Evolutionary conservation across 2,888 invertebrate species (phyloP), one percentile per base, ranked within the genome.

Genomic region (Acholoe squamosa): DNA sequence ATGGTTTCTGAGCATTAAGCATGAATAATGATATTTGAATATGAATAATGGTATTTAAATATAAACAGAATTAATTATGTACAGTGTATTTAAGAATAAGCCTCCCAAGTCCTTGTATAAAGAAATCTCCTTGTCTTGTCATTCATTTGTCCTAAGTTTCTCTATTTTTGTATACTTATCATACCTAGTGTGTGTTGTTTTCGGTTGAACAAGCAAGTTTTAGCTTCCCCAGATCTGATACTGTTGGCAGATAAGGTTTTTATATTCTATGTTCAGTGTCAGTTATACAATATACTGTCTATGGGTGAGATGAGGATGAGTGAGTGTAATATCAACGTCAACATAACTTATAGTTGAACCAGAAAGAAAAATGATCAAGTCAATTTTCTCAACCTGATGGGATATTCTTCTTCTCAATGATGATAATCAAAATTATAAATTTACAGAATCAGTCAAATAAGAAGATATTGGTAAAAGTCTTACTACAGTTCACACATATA

Each of bases 81-180:
- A 71, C 71, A 71, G 71, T 71, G 71, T 71, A 71, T 28, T 28
- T 71, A 71, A 71, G 19, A 61, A 61, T n/a, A n/a, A n/a, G 61
- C 61, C 61, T 71, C 3, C 25, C 25, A 28, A 14, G 71, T 25
- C 28, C 28, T n/a, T 71, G 71, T 71, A 71, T 25, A 71, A 71
- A 71, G 25, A 71, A 71, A n/a, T n/a, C 25, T 71, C 28, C 61
- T 3, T 71, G 31, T 71, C 5, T 71, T 25, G 31, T 71, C 31
- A 71, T 71, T 71, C 28, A 28, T 22, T 71, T 71, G 25, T 71
- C 71, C 71, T 71, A 25, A 22, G 28, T 71, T 25, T 71, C 71
- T 28, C 19, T 71, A 71, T 28, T 71, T 71, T 71, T 71, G 28
- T 25, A 71, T 71, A 71, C 71, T 71, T 71, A 71, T 61, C 43